Base-by-base conservation (phyloP, 2,113 vertebrate genomes). In the Podocnemis expansa region DNA sequence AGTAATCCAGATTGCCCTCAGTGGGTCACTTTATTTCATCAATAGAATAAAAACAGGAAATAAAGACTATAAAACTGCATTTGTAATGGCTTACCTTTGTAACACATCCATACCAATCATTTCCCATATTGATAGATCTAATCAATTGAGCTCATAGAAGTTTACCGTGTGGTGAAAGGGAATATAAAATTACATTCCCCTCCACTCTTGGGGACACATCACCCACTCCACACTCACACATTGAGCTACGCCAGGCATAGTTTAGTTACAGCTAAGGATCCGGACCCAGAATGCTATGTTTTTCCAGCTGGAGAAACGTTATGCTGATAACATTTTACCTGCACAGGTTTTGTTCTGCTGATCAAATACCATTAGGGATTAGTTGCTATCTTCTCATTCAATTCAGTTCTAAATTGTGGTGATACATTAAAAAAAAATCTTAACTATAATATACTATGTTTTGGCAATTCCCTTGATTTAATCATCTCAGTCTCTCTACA, bases 211-310 rank as follows among this genome's bases (percentile, higher is more conserved):
- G 13, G 0, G 29, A 52, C 55, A 2, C 34, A 19, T 80, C 80
- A 11, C 0, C 0, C 2, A n/a, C n/a, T n/a, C n/a, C n/a, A n/a
- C n/a, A n/a, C n/a, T n/a, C 47, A 47, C 17, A 12, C 55, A 6
- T 2, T 34, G 24, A 47, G 34, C 38, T 19, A 4, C 19, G 0
- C 16, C 58, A 27, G 1, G 14, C 10, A 16, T 47, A 13, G 80
- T 5, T 80, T 60, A 5, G 27, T 60, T 12, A 60, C 56, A 31
- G 27, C 12, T 60, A 25, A 31, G 34, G 19, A 70, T 38, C n/a
- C 38, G 63, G n/a, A 21, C n/a, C 34, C 10, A 0, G 22, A 45
- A 0, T 38, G 52, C 47, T 25, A 0, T 17, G 34, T 2, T 4
- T 1, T 3, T 27, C 22, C 7, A 2, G 24, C 8, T 2, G 0